Evolutionary conservation across 2,113 vertebrate species (phyloP), one percentile per base, ranked within the genome.

Genomic region (Hippocampus guttulatus): DNA sequence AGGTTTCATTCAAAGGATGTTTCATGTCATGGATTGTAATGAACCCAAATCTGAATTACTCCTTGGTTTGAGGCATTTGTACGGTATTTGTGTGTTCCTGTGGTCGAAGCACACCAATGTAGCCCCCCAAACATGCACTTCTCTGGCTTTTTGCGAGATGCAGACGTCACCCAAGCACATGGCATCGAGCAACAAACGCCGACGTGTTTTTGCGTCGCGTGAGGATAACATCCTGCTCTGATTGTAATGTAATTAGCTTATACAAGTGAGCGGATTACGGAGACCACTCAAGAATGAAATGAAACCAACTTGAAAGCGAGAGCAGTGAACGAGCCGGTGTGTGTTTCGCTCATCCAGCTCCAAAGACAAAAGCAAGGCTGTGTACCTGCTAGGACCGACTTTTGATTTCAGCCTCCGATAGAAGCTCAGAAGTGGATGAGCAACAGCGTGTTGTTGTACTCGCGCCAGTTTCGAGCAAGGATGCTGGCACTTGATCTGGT

Each of bases 321-420:
- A 0, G 16, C 49, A 51, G 71, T 67, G 73, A 76, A 61, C 14
- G 5, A 30, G 70, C 69, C 75, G 79, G 78, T 81, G 79, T 87
- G 79, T 63, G 75, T 87, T 86, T 84, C 83, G 76, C 80, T 81
- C 73, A 74, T 70, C 68, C 69, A 77, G 70, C 74, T 55, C 75
- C 51, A 16, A 73, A 85, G 70, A 87, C 77, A 85, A 82, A 78
- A 69, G 65, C n/a, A 7, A 25, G 62, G 81, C 75, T 10, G 18
- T 23, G 77, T 90, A 87, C 87, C 89, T 88, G 81, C 73, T 88
- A 84, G 87, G 77, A 73, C 80, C 73, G 68, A 71, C 78, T 80
- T 81, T 85, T 82, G 74, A 75, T 83, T 86, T 84, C 73, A 82
- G 81, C 81, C 80, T 81, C 73, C 75, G 82, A 85, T 83, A 74